phyloP scores from a whole-genome alignment of 92 coral and sea anemone species.

The Heteractis magnifica region DNA sequence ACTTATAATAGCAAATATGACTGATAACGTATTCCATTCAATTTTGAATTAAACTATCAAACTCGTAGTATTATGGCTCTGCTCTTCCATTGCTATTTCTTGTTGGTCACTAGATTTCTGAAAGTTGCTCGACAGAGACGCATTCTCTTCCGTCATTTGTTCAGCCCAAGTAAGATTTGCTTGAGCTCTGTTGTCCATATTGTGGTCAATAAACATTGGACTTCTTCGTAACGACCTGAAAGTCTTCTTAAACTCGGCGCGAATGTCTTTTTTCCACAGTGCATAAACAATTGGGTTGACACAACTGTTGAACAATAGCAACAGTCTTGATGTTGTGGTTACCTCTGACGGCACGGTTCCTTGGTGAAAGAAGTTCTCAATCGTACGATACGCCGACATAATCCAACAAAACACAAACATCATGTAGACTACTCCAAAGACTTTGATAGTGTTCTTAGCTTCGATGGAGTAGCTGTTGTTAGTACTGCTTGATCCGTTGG shows the following conservation, averaged over 20 bases:
- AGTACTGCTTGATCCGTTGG: slow-evolving; percentile 24
- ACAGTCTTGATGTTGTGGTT: slow-evolving; percentile 61
- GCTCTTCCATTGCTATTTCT: background rate
- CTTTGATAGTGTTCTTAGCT: slow-evolving; percentile 74
- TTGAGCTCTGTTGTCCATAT: slow-evolving; percentile 2
- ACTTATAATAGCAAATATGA: no score
- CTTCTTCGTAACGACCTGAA: slow-evolving; percentile 13
- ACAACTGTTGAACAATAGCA: slow-evolving; percentile 68
- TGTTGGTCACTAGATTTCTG: slow-evolving; percentile 22
- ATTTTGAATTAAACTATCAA: background rate
- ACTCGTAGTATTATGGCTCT: background rate
- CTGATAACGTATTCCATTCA: background rate
- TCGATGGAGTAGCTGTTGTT: slow-evolving; percentile 47
- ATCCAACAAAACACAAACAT: slow-evolving; percentile 73
- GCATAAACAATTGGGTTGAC: slow-evolving; percentile 76
- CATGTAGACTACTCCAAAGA: slow-evolving; percentile 72
- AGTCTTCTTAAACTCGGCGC: slow-evolving; percentile 54
- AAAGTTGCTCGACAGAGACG: slow-evolving; percentile 19
- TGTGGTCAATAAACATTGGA: background rate
- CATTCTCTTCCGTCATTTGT: slow-evolving; percentile 13
- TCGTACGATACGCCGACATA: slow-evolving; percentile 75
- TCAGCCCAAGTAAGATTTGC: slow-evolving; percentile 10
- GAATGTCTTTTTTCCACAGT: slow-evolving; percentile 73
- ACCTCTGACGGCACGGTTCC: slow-evolving; percentile 56
- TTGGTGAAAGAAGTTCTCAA: slow-evolving; percentile 46